Evolutionary conservation across 2,113 vertebrate genomes (phyloP), one percentile per base, ranked within the genome.

Genomic region (Crocuta crocuta): DNA sequence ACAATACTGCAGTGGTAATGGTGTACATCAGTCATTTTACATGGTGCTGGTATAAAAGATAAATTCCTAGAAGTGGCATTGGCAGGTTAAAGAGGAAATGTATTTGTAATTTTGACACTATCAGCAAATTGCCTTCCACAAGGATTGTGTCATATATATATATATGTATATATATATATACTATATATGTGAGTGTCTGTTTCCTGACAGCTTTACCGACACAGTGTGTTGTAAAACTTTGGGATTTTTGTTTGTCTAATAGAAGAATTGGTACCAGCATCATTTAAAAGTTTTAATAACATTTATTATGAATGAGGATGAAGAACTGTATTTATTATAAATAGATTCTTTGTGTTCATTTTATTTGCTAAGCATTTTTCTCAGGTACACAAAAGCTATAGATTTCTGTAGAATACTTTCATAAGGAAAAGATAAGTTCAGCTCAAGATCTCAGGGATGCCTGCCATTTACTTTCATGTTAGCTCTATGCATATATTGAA

Each of bases 281-380:
- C 26, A 21, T 94, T 91, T 85, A 48, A 70, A 55, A n/a, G 26
- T 94, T 50, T 35, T 71, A 65, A 48, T 84, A 74, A 68, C 2
- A 15, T 90, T 76, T 89, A 92, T 61, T 84, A 81, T 63, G 26
- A 92, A 43, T 76, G 35, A 74, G 9, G 53, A 71, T 76, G 89
- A 43, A 68, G 48, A 66, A 81, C 68, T 35, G 63, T 79, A 26
- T 39, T 88, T 80, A 68, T 65, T 48, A 83, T 80, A 71, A 82
- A 78, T 39, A 70, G n/a, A n/a, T 83, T 35, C 2, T 73, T 93
- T 90, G 61, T 71, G 79, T 81, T 35, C 45, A 58, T 81, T 97
- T 28, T 53, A 92, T 92, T 73, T 84, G 35, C 79, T 95, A 91
- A 31, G 15, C 19, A 65, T 24, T 78, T 96, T 86, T 65, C 79